Base-by-base conservation (phyloP, 2,797 vertebrate species). In the Scleropages formosus region DNA sequence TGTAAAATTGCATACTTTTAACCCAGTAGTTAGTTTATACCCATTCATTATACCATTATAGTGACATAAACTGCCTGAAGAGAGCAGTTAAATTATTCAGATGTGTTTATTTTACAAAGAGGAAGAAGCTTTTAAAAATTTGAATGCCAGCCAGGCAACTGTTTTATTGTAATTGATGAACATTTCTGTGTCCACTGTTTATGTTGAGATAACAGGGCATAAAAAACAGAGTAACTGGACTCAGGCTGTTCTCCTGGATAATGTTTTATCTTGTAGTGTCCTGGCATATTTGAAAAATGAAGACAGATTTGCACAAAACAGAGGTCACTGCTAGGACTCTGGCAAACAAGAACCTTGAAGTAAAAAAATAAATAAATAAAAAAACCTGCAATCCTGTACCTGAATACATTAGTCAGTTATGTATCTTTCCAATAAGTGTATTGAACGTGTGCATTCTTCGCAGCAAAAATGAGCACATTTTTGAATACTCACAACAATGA, bases 211-310 rank as follows among this genome's bases (percentile, higher is more conserved):
- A 78, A 64, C 63, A 49, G 13, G 58, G 22, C 13, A 60, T 63
- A 73, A 49, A 63, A 27, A 70, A 27, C 72, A 27, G 2, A 53
- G 46, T 73, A 59, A 62, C 66, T 73, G 49, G 44, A 67, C 1
- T 58, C 59, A 62, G 71, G 61, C 58, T 60, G 53, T 73, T 71
- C 75, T 62, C 74, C 49, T 75, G 58, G 74, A 68, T 80, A 62
- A 49, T 78, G 72, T 77, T 78, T 76, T 46, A 76, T 68, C 53
- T 27, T 24, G 39, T 69, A 64, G 64, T 60, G 60, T 69, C 65
- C 78, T 75, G 75, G 66, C 56, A 62, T 71, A 75, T 74, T 66
- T 70, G 79, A 82, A 82, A 75, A 65, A 84, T 80, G 59, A 77
- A 83, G 78, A 84, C 61, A 75, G 78, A 85, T 79, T 75, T 24